A percentile compares a stretch with the other conserved stretches of the same genome.
Conservation (phyloP, 2,888 invertebrate genomes). For the Cinara cedri region DNA sequence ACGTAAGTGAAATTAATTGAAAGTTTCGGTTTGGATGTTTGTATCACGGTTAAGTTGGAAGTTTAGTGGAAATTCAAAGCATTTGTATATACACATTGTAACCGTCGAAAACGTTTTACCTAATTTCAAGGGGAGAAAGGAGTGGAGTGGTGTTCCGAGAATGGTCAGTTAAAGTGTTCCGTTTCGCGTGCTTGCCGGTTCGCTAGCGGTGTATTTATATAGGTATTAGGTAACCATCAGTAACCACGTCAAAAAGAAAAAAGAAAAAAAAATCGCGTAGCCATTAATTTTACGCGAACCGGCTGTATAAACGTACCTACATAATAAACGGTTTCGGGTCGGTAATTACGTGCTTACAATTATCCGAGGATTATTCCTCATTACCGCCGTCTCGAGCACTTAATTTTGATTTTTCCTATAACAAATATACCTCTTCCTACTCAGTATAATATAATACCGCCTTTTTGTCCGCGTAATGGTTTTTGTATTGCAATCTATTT, state of each 20-base stretch:
- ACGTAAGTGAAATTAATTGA: conserved; percentile 23
- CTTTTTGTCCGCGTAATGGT: neutral
- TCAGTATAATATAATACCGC: too few species aligned
- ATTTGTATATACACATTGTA: too few species aligned
- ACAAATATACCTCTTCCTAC: neutral
- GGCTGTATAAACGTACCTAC: too few species aligned
- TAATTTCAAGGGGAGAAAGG: neutral
- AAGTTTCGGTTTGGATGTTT: conserved; percentile 21
- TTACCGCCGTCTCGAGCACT: neutral
- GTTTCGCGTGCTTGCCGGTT: conserved; percentile 13
- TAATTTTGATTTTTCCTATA: conserved; percentile 27
- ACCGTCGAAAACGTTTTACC: neutral
- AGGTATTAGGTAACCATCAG: neutral
- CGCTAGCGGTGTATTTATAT: neutral
- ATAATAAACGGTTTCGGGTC: neutral
- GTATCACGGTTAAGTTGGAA: neutral
- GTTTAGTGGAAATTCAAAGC: neutral
- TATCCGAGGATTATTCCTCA: neutral
- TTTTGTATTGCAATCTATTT: neutral
- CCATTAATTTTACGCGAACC: conserved; percentile 20
- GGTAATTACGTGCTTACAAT: neutral
- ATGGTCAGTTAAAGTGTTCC: conserved; percentile 12
- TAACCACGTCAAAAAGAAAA: conserved; percentile 25
- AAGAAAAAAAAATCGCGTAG: neutral
- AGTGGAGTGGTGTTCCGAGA: neutral